phyloP scores from a whole-genome alignment of 1,140 invertebrate species.

The Scaptomyza pallida region DNA sequence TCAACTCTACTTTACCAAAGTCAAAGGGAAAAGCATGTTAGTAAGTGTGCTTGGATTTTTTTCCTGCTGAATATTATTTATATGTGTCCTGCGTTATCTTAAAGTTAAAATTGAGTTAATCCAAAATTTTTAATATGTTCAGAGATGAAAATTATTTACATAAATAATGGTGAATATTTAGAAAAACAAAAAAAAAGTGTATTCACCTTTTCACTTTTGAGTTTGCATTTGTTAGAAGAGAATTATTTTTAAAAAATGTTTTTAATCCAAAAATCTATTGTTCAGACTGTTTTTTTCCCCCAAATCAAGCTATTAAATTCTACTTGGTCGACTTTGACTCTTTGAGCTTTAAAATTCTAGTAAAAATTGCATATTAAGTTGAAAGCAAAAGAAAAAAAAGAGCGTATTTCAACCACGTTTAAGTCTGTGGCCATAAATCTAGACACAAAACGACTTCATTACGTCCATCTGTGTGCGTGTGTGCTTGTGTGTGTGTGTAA shows the following conservation, averaged over 20 bases:
- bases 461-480: slow-evolving; percentile 33
- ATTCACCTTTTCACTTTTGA: too few species aligned
- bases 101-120: not conserved
- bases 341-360: not conserved
- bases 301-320: not conserved
- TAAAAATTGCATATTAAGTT: not conserved
- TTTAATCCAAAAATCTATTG: too few species aligned
- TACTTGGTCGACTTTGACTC: not conserved
- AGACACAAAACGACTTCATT: slow-evolving; percentile 56
- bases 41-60: not conserved
- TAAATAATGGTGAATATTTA: too few species aligned
- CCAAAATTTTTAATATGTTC: too few species aligned
- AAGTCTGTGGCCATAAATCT: slow-evolving; percentile 57
- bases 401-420: slow-evolving; percentile 27
- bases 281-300: too few species aligned
- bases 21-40: not conserved
- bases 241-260: too few species aligned
- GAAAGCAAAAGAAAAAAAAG: not conserved
- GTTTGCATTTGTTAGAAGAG: too few species aligned
- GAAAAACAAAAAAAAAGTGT: too few species aligned
- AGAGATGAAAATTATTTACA: too few species aligned
- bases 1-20: not conserved
- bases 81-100: not conserved
- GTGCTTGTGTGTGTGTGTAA: slow-evolving; percentile 3
- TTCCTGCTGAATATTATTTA: slow-evolving; percentile 2